phyloP scores from a whole-genome alignment of 2,888 invertebrate species.

The Tetranychus piercei region DNA sequence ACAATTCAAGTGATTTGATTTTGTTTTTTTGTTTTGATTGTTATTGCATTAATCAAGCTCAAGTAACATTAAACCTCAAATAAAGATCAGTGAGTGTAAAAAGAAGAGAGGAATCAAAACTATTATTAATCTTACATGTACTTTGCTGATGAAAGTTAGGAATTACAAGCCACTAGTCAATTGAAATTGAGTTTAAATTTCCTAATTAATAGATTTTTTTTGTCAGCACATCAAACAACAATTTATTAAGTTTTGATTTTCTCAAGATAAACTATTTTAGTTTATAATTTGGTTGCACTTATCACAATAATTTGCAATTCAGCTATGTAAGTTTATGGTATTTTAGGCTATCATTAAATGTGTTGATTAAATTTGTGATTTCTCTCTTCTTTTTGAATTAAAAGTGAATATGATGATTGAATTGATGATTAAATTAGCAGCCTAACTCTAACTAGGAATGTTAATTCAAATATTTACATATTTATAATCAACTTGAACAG shows the following conservation, averaged over 20 bases:
- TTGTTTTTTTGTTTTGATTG: not conserved
- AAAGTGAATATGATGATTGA: not conserved
- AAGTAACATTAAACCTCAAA: not conserved
- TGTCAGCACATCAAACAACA: not conserved
- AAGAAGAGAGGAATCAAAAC: not conserved
- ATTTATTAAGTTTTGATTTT: not conserved
- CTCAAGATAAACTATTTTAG: too few relatives aligned
- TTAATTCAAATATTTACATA: not conserved
- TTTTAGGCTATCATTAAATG: not conserved
- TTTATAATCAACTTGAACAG: not conserved
- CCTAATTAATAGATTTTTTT: not conserved
- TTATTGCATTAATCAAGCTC: conserved; percentile 1
- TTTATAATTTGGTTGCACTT: not conserved
- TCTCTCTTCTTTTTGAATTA: not conserved
- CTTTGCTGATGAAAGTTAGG: too few relatives aligned
- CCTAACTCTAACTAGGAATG: not conserved
- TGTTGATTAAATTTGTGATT: not conserved
- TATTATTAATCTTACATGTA: not conserved
- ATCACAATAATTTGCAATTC: not conserved
- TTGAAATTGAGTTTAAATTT: too few relatives aligned
- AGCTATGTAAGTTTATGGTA: too few relatives aligned
- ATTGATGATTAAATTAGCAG: not conserved
- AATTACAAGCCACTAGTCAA: too few relatives aligned
- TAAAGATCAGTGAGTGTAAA: not conserved
- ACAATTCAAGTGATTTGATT: too few relatives aligned